A percentile compares a stretch with the other conserved stretches of the same genome.
phyloP scores from a whole-genome alignment of 2,888 invertebrate species.

The Orchesella flavescens region DNA sequence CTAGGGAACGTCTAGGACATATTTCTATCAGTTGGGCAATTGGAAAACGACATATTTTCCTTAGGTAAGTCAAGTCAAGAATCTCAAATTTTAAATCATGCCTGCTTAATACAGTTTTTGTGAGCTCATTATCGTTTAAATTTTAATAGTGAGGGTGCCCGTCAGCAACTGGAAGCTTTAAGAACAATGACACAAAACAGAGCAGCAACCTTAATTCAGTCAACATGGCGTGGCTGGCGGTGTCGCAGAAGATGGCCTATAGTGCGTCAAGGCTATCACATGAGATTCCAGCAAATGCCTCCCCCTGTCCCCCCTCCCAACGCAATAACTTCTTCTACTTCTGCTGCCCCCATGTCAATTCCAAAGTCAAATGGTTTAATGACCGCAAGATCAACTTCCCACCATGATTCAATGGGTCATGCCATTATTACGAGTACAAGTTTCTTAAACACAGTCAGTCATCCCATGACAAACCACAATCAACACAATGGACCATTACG shows the following conservation, averaged over 20 bases:
- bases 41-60: conserved; percentile 93
- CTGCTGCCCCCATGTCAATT: conserved; percentile 24
- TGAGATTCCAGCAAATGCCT: conserved; percentile 38
- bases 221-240: conserved; percentile 87
- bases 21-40: conserved; percentile 90
- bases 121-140: not conserved
- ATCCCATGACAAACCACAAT: conserved; percentile 24
- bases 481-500: conserved; percentile 20
- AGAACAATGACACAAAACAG: conserved; percentile 84
- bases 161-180: conserved; percentile 90
- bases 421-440: conserved; percentile 55
- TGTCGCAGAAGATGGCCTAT: conserved; percentile 63
- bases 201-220: conserved; percentile 88
- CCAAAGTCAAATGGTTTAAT: conserved; percentile 48
- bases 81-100: too few relatives aligned
- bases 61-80: conserved; percentile 75
- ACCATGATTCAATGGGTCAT: conserved; percentile 51
- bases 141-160: conserved; percentile 85
- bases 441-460: conserved; percentile 47
- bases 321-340: not conserved
- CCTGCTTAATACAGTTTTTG: not conserved
- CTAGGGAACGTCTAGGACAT: conserved; percentile 72
- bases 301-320: conserved; percentile 53
- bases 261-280: conserved; percentile 59
- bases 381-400: conserved; percentile 47